Base-by-base conservation (phyloP, 2,113 vertebrate genomes). In the Plotosus lineatus region DNA sequence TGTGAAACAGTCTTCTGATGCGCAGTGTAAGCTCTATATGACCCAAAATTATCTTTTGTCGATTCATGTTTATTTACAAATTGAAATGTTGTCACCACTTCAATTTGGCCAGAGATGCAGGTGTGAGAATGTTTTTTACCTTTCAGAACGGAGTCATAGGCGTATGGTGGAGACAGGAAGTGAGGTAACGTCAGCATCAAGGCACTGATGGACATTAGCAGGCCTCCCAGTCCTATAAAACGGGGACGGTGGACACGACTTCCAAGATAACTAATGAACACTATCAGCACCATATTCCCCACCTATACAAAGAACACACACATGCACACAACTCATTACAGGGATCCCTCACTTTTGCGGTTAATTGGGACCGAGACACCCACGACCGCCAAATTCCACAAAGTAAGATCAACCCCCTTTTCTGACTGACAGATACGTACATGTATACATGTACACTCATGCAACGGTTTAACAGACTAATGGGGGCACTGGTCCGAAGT, bases 201-300 rank as follows among this genome's bases (percentile, higher is more conserved):
- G 0, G 97, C 95, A 0, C 96, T 98, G 38, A 94, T 72, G 0
- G 96, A 94, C 90, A 99, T 95, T 82, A 99, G 90, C 28, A 99
- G 88, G 3, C 96, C 96, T 0, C 98, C 97, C 0, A 94, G 0
- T 1, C 97, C 98, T 0, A 99, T 99, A 28, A 95, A 9, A 0
- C 95, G 91, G 0, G 98, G 98, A 6, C 98, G 96, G 88, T 99
- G 95, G 3, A 98, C 93, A 0, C 96, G 92, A 75, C 92, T 95
- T 75, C 98, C 98, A 0, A 99, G 95, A 90, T 99, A 99, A 92
- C 97, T 99, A 85, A 99, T 93, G 0, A 99, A 99, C 87, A 96
- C 93, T 79, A 99, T 98, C 86, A 99, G 94, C 69, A 93, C 81
- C 11, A 95, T 92, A 14, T 99, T 99, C 86, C 97, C 95, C 2